Evolutionary conservation across 2,113 vertebrate genomes (phyloP).

Genomic region (Piaya cayana): DNA sequence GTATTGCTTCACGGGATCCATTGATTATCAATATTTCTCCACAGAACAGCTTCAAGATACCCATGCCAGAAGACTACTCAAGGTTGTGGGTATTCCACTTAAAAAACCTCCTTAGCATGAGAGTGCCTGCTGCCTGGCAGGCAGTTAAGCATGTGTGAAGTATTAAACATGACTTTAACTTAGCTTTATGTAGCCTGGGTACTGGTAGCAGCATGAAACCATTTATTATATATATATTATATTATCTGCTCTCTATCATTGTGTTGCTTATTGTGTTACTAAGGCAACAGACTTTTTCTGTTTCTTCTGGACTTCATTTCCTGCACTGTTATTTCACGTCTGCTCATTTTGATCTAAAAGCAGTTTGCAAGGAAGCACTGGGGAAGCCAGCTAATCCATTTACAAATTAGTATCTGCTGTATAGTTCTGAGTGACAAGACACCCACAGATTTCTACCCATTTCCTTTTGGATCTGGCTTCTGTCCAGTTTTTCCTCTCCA

Average conservation of each 20-base stretch:
- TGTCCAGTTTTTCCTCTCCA: not conserved
- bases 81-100: not conserved
- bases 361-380: not conserved
- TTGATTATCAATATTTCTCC: not conserved
- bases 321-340: not conserved
- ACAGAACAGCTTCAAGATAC: not conserved
- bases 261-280: not conserved
- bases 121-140: not conserved
- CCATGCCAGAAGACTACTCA: accelerated
- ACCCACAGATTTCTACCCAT: not conserved
- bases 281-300: not conserved
- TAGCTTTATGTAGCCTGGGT: not conserved
- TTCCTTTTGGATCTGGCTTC: not conserved
- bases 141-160: not conserved
- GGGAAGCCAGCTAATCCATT: not conserved
- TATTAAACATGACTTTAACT: not conserved
- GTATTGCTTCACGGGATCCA: not conserved
- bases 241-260: not conserved
- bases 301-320: not conserved
- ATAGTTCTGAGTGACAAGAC: not conserved
- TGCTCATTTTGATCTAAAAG: not conserved
- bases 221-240: not conserved
- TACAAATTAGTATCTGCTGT: not conserved
- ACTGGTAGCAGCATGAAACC: not conserved
- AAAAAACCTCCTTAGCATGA: not conserved